phyloP scores from a whole-genome alignment of 2,113 vertebrate genomes.

The Corvus cornix region DNA sequence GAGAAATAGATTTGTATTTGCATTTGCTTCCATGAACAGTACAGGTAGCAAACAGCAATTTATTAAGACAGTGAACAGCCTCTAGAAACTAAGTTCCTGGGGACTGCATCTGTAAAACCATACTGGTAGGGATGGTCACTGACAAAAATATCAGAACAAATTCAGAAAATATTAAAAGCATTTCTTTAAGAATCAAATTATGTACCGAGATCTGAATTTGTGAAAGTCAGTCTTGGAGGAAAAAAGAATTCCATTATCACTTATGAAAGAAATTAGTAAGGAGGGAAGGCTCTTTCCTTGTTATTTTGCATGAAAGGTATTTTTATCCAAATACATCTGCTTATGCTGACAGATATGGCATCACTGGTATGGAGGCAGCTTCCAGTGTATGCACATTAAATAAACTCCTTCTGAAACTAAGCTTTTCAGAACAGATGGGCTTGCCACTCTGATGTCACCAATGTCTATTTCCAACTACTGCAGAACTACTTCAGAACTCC shows the following conservation, averaged over 20 bases:
- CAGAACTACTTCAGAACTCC: background rate
- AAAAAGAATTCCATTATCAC: background rate
- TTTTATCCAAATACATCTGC: background rate
- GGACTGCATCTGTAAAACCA: background rate
- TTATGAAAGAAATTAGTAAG: background rate
- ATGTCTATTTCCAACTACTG: background rate
- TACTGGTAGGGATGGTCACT: background rate
- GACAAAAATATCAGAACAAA: background rate
- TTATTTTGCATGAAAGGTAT: background rate
- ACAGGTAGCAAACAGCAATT: background rate
- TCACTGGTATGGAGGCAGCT: background rate
- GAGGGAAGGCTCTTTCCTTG: background rate
- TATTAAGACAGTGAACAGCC: background rate
- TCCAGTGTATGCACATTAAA: background rate
- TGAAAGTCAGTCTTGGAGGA: background rate
- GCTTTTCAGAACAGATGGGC: background rate
- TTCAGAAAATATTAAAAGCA: background rate
- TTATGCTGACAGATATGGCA: background rate
- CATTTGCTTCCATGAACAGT: background rate
- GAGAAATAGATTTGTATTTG: background rate
- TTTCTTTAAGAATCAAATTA: background rate
- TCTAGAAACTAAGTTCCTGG: background rate
- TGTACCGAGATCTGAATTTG: background rate
- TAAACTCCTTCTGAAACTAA: background rate
- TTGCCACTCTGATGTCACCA: background rate